Evolutionary conservation across 37 sponge, comb jelly and placozoan genomes (phyloP).

Genomic region (Eunapius fragilis): DNA sequence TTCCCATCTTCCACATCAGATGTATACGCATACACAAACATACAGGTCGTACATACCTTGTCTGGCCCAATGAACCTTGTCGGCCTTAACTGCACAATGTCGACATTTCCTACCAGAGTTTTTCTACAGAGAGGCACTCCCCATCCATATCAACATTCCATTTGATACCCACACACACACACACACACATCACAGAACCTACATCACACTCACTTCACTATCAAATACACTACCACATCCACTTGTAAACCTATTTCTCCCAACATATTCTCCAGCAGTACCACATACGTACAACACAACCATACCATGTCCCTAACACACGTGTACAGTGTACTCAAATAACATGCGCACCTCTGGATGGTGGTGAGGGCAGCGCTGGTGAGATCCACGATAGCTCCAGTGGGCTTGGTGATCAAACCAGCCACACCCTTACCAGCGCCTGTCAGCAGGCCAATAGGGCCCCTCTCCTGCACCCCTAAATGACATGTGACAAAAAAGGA

Average conservation of each 20-base stretch:
- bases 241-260: too few relatives aligned
- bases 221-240: too few relatives aligned
- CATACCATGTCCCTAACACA: too few relatives aligned
- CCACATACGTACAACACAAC: neutral
- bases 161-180: neutral
- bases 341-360: slow-evolving; percentile 86
- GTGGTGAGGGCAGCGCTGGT: slow-evolving; percentile 70
- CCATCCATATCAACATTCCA: neutral
- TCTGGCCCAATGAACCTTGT: slow-evolving; percentile 71
- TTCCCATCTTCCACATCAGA: too few relatives aligned
- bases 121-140: slow-evolving; percentile 34
- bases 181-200: too few relatives aligned
- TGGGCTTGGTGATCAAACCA: slow-evolving; percentile 77
- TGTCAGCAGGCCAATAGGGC: slow-evolving; percentile 72
- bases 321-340: too few relatives aligned
- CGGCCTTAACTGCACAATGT: slow-evolving; percentile 52
- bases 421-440: slow-evolving; percentile 79
- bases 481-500: neutral
- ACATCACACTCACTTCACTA: too few relatives aligned
- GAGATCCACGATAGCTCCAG: slow-evolving; percentile 79
- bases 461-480: slow-evolving; percentile 80
- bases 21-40: too few relatives aligned
- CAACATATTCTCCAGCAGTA: too few relatives aligned
- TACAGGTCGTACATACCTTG: slow-evolving; percentile 5
- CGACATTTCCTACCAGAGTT: slow-evolving; percentile 44